These are phyloP conservation scores for Panthera tigris DNA, from an alignment of 2,113 vertebrate species.

Conservation along the genomic window DNA sequence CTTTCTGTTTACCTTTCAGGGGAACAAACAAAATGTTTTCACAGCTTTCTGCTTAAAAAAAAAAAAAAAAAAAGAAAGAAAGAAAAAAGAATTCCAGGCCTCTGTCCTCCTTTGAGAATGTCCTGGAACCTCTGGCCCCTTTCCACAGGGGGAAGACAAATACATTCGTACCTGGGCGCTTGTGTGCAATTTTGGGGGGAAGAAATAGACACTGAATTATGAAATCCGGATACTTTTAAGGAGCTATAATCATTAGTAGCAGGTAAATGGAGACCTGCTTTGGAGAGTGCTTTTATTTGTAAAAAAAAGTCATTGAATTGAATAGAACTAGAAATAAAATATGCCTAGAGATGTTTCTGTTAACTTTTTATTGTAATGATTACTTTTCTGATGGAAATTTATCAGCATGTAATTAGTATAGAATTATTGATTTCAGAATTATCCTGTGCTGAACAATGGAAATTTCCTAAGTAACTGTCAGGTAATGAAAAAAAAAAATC, in stretches of 20 bases:
- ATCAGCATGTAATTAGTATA: slow-evolving; percentile 56
- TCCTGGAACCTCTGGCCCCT: not conserved
- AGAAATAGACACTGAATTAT: slow-evolving; percentile 27
- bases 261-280: slow-evolving; percentile 27
- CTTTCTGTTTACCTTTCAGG: not conserved
- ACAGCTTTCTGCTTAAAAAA: slow-evolving; percentile 13
- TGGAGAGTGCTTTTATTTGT: not conserved
- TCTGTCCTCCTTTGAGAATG: not conserved
- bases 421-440: slow-evolving; percentile 64
- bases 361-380: not conserved
- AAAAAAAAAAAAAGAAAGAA: not conserved
- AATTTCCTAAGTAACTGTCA: slow-evolving; percentile 71
- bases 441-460: slow-evolving; percentile 62
- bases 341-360: not conserved
- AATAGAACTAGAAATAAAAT: slow-evolving; percentile 19
- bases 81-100: not conserved
- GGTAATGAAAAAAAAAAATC: slow-evolving; percentile 68
- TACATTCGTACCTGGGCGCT: not conserved
- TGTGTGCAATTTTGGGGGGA: not conserved
- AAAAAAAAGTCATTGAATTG: not conserved
- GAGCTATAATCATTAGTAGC: slow-evolving; percentile 6
- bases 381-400: slow-evolving; percentile 40
- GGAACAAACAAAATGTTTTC: slow-evolving; percentile 1
- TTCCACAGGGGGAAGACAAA: not conserved
- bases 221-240: not conserved